phyloP scores from a whole-genome alignment of 2,888 invertebrate genomes.

The Magallana nippona region DNA sequence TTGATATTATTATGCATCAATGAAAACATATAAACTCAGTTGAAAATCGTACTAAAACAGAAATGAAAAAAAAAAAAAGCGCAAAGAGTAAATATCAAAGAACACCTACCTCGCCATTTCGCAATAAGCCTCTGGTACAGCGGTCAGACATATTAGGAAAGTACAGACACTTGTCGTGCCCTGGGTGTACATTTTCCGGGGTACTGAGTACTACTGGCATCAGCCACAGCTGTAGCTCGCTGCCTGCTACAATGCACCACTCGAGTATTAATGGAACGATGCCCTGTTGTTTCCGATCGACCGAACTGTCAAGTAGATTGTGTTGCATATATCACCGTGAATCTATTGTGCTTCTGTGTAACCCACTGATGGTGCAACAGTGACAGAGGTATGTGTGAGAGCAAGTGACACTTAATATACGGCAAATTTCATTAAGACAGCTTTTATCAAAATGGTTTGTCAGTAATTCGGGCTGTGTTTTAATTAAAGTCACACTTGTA shows the following conservation, averaged over 20 bases:
- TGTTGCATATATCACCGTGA: not conserved
- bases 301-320: not conserved
- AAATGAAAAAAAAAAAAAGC: too few species aligned
- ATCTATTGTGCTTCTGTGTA: not conserved
- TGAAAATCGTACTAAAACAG: too few species aligned
- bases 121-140: not conserved
- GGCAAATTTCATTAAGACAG: too few species aligned
- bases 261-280: not conserved
- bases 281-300: slow-evolving; percentile 17
- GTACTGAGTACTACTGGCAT: not conserved
- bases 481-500: not conserved
- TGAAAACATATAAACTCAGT: too few species aligned
- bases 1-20: too few species aligned
- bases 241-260: not conserved
- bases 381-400: too few species aligned
- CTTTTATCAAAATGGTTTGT: too few species aligned
- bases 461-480: too few species aligned
- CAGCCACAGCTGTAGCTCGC: not conserved
- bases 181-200: not conserved
- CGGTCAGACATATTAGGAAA: not conserved
- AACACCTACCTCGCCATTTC: slow-evolving; percentile 10
- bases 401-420: too few species aligned
- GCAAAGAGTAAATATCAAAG: not conserved
- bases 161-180: not conserved
- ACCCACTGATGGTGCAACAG: not conserved